phyloP scores from a whole-genome alignment of 2,888 invertebrate genomes.

The Petrolisthes cinctipes region DNA sequence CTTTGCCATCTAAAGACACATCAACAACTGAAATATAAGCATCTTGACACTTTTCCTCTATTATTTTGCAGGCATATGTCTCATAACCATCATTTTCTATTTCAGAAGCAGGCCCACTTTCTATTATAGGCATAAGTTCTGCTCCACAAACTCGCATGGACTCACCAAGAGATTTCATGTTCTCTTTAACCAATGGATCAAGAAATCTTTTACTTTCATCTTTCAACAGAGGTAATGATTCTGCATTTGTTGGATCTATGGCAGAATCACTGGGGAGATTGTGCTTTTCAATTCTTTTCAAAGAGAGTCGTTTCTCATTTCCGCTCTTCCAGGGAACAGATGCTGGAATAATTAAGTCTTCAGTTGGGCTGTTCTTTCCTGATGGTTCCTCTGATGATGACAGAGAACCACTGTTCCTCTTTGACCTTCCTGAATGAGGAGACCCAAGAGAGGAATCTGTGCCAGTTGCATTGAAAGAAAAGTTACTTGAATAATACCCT shows the following conservation, averaged over 20 bases:
- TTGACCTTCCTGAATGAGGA: constrained; percentile 36
- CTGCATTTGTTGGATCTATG: background rate
- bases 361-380: constrained; percentile 16
- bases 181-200: background rate
- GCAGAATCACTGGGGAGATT: background rate
- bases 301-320: background rate
- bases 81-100: constrained; percentile 5
- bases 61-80: background rate
- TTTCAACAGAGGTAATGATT: background rate
- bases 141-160: constrained; percentile 3
- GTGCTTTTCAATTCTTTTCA: background rate
- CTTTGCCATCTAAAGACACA: constrained; percentile 23
- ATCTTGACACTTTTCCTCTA: constrained; percentile 40
- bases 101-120: constrained; percentile 39
- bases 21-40: constrained; percentile 35
- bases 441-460: constrained; percentile 37
- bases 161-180: constrained; percentile 16
- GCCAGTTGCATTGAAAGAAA: constrained; percentile 27
- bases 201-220: constrained; percentile 17
- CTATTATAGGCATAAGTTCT: constrained; percentile 27
- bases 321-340: background rate
- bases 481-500: constrained; percentile 47
- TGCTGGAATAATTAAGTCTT: constrained; percentile 6
- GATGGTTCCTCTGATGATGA: constrained; percentile 24
- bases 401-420: constrained; percentile 36